Percentiles rank a stretch among this genome's conserved stretches.
Conservation (phyloP, 2,888 invertebrate species). For the Drosophila birchii region DNA sequence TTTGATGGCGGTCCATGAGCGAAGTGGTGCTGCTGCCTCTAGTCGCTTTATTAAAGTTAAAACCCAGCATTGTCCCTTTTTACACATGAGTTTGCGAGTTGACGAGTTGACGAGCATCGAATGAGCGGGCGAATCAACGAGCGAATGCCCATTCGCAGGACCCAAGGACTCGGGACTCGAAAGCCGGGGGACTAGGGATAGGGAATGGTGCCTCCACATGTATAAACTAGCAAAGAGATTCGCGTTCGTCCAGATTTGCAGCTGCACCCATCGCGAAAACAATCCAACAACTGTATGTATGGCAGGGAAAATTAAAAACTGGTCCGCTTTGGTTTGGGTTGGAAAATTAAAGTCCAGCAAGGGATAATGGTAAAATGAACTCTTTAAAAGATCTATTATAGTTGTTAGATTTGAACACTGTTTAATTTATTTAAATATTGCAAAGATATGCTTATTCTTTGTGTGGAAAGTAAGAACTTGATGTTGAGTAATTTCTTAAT, state of each 20-base stretch:
- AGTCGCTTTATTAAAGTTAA: slow-evolving; percentile 80
- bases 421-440: no score
- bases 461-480: background rate
- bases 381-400: background rate
- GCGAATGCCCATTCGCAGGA: slow-evolving; percentile 25
- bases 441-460: no score
- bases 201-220: slow-evolving; percentile 45
- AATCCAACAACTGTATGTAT: slow-evolving; percentile 5
- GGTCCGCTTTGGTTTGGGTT: background rate
- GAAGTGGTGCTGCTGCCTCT: slow-evolving; percentile 29
- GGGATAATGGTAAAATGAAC: background rate
- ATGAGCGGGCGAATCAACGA: slow-evolving; percentile 36
- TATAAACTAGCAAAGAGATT: slow-evolving; percentile 57
- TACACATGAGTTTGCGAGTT: slow-evolving; percentile 62
- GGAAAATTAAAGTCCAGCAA: background rate
- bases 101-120: slow-evolving; percentile 45
- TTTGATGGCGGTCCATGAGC: slow-evolving; percentile 49
- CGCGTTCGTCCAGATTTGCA: slow-evolving; percentile 37
- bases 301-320: slow-evolving; percentile 5
- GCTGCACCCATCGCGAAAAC: slow-evolving; percentile 18
- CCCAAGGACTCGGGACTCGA: background rate
- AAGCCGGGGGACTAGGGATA: background rate
- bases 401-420: background rate
- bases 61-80: slow-evolving; percentile 73
- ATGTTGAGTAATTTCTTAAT: background rate